Evolutionary conservation across 1,140 invertebrate species (phyloP).

Genomic region (Agrypnia vestita): DNA sequence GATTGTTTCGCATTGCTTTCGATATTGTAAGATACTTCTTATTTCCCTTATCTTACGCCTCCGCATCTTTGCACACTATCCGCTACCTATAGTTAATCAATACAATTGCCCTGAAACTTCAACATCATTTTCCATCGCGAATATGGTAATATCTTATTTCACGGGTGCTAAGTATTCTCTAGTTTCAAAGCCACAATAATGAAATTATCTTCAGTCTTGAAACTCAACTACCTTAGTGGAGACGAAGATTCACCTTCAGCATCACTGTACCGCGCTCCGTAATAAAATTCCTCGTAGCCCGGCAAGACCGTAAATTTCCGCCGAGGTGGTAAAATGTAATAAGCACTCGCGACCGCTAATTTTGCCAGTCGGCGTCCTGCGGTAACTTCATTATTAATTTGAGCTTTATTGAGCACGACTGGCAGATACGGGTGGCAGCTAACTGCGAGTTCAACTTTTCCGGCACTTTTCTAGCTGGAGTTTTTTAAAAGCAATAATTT

Average conservation of each 20-base stretch:
- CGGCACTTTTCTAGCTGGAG: background rate
- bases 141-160: background rate
- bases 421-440: background rate
- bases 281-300: conserved; percentile 46
- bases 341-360: conserved; percentile 49
- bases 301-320: conserved; percentile 37
- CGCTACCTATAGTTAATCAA: too few species aligned
- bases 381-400: conserved; percentile 54
- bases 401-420: conserved; percentile 51
- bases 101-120: too few species aligned
- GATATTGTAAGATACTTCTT: too few species aligned
- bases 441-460: conserved; percentile 10
- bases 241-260: too few species aligned
- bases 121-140: background rate
- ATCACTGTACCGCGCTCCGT: background rate
- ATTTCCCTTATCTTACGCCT: too few species aligned
- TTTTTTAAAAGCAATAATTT: too few species aligned
- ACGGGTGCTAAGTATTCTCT: too few species aligned
- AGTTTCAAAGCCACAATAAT: too few species aligned
- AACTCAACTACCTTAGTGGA: too few species aligned
- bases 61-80: too few species aligned
- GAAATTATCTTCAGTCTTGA: too few species aligned
- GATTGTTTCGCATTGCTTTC: too few species aligned
- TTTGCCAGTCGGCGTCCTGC: conserved; percentile 28
- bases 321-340: conserved; percentile 50